Evolutionary conservation across 2,888 invertebrate species (phyloP).

Genomic region (Dicranocentrus wangi): DNA sequence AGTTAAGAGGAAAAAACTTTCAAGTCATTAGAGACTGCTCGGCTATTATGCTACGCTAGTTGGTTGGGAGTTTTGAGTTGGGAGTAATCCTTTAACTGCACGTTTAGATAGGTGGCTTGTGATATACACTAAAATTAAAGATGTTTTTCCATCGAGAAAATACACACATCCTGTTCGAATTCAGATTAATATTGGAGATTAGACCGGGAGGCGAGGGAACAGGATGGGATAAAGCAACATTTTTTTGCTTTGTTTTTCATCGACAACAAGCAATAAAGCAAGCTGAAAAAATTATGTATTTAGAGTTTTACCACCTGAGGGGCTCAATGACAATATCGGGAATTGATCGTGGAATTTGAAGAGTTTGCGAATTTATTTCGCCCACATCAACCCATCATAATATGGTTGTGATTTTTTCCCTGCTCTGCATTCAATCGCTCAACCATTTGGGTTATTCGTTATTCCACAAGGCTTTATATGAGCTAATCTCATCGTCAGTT

Average conservation of each 20-base stretch:
- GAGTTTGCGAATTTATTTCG: neutral
- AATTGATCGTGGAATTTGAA: neutral
- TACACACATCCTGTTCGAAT: neutral
- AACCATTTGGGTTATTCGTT: neutral
- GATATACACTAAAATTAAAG: neutral
- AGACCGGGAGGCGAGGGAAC: neutral
- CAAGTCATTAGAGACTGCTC: slow-evolving; percentile 5
- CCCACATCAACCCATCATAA: neutral
- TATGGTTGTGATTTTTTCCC: neutral
- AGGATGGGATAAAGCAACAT: neutral
- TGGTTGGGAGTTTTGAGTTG: too few relatives aligned
- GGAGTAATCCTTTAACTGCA: neutral
- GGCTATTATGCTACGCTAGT: too few relatives aligned
- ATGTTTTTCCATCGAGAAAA: neutral
- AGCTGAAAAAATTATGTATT: neutral
- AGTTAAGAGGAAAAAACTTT: slow-evolving; percentile 14
- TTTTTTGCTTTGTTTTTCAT: neutral
- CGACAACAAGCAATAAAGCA: neutral
- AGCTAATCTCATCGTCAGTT: neutral
- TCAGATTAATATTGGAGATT: neutral
- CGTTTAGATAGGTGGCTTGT: neutral
- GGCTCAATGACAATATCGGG: neutral
- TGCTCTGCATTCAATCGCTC: slow-evolving; percentile 2
- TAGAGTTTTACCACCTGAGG: neutral
- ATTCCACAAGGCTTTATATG: neutral